Base-by-base conservation (phyloP, 2,797 vertebrate genomes). In the Schizopygopsis pylzovi region DNA sequence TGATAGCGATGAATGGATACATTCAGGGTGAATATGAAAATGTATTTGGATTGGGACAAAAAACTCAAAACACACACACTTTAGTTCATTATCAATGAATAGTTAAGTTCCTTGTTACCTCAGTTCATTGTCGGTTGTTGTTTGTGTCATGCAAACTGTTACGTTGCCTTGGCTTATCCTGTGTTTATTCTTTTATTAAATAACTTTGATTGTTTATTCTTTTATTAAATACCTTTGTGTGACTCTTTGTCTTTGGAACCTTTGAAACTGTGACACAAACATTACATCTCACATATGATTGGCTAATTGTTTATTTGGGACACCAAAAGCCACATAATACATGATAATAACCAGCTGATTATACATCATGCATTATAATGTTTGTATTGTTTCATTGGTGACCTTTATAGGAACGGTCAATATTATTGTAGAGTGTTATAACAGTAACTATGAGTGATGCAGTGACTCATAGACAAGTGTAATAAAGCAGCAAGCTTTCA, bases 351-450 rank as follows among this genome's bases (percentile, higher is more conserved):
- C 28, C 25, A 67, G 12, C 45, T 81, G 18, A 81, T 68, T 39
- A 52, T 47, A 43, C 4, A 28, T 52, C 18, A 20, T 56, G 52
- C 20, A 18, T 33, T 63, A 65, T 45, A 12, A 45, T 49, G 28
- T 72, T 28, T 81, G 81, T 39, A 47, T 76, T 65, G 49, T 47
- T 16, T 73, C 18, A 45, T 33, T 49, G 37, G 25, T 72, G 52
- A 25, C 52, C 25, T 56, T 67, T 43, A 20, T 88, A 87, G 86
- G 91, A 88, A 90, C 91, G 85, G 90, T 90, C 83, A 89, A 88
- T 87, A 88, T 87, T 88, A 90, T 89, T n/a, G 56, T 78, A 43
- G 76, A 65, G 5, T 68, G 82, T 84, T 82, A 41, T 22, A 22
- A 84, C 54, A 41, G 52, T 82, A 5, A 73, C 12, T 81, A 85